Conservation (phyloP, 2,113 vertebrate genomes). For the Aphyosemion australe region DNA sequence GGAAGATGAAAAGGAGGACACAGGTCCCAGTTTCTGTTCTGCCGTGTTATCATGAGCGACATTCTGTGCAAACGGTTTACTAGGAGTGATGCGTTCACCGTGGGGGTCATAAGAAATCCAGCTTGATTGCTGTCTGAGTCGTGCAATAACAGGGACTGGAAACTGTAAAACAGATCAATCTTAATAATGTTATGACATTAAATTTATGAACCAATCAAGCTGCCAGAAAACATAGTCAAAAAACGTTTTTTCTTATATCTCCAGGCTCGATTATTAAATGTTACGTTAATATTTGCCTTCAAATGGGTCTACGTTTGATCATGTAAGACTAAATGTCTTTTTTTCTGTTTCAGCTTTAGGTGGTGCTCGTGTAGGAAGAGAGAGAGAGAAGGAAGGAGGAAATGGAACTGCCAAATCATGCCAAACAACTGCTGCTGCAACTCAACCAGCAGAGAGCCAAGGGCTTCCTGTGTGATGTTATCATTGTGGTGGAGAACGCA, state of each 20-base stretch:
- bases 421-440: conserved; percentile 98
- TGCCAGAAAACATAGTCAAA: too few species aligned
- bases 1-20: conserved; percentile 35
- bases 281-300: background rate
- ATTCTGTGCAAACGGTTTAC: conserved; percentile 26
- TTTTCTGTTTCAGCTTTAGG: conserved; percentile 79
- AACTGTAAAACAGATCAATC: background rate
- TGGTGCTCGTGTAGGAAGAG: conserved; percentile 87
- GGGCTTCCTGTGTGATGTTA: conserved; percentile 98
- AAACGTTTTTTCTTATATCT: too few species aligned
- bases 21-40: conserved; percentile 43
- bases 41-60: conserved; percentile 45
- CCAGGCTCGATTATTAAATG: too few species aligned
- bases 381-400: conserved; percentile 82
- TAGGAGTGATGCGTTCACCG: conserved; percentile 22
- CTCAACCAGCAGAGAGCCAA: conserved; percentile 99
- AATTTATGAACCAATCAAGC: background rate
- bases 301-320: too few species aligned
- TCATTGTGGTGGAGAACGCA: conserved; percentile 98
- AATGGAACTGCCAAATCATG: conserved; percentile 99
- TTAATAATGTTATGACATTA: background rate
- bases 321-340: conserved; percentile 28
- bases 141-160: background rate
- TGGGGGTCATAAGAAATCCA: conserved; percentile 1
- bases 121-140: conserved; percentile 13